Evolutionary conservation across 2,113 vertebrate genomes (phyloP), one percentile per base, ranked within the genome.

Genomic region (Pao palembangensis): DNA sequence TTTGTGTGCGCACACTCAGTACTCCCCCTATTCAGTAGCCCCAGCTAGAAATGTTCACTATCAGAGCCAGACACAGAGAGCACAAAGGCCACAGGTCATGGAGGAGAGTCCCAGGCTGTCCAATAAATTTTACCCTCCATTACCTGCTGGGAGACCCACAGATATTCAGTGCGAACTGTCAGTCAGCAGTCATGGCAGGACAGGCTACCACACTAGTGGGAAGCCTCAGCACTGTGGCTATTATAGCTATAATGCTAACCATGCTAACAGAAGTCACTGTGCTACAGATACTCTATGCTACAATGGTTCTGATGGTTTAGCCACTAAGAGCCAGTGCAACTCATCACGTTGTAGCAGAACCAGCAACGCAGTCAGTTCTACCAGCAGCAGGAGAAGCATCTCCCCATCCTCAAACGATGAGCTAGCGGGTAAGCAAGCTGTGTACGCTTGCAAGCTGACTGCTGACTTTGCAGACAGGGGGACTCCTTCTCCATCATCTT

Each of bases 121-220:
- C 7, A 66, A 25, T 59, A 86, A 68, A 19, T 75, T 76, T 49
- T 74, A 67, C 10, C 63, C 81, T 16, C 61, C 58, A 17, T 82
- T 90, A 64, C 87, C 78, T 23, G 70, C 85, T 0, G 82, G 83
- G 28, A 86, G 69, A 56, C 79, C 90, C 23, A 87, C 89, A 10
- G 80, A 81, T 56, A 83, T 89, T 44, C 87, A 87, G 60, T 85
- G 90, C 6, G 64, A 86, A 31, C 44, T 83, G 10, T 79, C 83
- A 42, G 17, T 28, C 38, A 64, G 48, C 54, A 75, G 31, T 55
- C 46, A 58, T 7, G 62, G 54, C 25, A 72, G n/a, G 46, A 19
- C 41, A 20, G 57, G 14, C 41, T 43, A 61, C 58, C 69, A 51
- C 19, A 34, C 52, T 16, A 79, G 13, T 58, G 60, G 69, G 13